Evolutionary conservation across 2,113 vertebrate genomes (phyloP).

Genomic region (Prochilodus magdalenae): DNA sequence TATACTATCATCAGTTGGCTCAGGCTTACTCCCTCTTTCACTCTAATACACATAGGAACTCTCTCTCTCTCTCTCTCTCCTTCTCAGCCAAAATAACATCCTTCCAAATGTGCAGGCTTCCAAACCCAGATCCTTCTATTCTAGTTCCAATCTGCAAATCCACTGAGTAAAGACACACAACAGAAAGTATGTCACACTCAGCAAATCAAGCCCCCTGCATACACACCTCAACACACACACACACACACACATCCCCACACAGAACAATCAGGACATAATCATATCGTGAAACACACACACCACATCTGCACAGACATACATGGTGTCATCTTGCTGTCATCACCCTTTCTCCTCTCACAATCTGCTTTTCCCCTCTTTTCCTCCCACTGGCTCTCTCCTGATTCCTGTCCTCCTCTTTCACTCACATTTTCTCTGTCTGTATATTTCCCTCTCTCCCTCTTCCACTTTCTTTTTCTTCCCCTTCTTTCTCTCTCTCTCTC

Average conservation of each 20-base stretch:
- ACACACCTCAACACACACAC: constrained; percentile 35
- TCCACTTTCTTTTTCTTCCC: not conserved
- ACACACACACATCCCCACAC: constrained; percentile 22
- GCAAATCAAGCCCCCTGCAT: constrained; percentile 36
- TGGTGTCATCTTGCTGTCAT: constrained; percentile 56
- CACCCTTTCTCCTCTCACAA: constrained; percentile 52
- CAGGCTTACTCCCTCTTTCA: not conserved
- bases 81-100: constrained; percentile 40
- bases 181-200: constrained; percentile 60
- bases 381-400: constrained; percentile 5
- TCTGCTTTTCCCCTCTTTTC: constrained; percentile 56
- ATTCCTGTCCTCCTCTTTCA: not conserved
- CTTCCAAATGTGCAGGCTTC: constrained; percentile 38
- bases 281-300: constrained; percentile 47
- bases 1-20: not conserved
- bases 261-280: constrained; percentile 43
- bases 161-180: constrained; percentile 60
- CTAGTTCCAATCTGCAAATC: constrained; percentile 51
- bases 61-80: constrained; percentile 23
- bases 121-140: constrained; percentile 45
- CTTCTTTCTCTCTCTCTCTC: not conserved
- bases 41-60: not conserved
- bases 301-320: constrained; percentile 38
- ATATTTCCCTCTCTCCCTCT: not conserved
- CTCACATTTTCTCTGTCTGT: not conserved